Evolutionary conservation across 2,113 vertebrate genomes (phyloP).

Genomic region (Dryoscopus gambensis): DNA sequence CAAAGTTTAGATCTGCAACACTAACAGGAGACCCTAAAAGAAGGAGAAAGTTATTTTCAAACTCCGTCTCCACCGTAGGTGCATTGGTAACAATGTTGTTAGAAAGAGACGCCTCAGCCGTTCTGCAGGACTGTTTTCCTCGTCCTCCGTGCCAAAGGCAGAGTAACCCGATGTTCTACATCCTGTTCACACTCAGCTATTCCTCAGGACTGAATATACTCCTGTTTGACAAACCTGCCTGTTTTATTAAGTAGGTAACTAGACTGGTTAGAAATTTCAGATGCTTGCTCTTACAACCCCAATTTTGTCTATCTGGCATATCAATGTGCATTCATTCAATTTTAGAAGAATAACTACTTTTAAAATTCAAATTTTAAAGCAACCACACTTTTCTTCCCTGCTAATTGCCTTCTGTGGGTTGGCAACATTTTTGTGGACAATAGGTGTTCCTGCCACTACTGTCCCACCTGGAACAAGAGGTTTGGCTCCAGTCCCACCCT

Average conservation of each 20-base stretch:
- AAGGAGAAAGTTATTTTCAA: background rate
- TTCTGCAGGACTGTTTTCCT: background rate
- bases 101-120: background rate
- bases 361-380: background rate
- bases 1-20: background rate
- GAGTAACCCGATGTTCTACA: background rate
- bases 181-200: background rate
- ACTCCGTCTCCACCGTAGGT: background rate
- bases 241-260: background rate
- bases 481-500: slow-evolving; percentile 38
- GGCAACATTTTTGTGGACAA: slow-evolving; percentile 14
- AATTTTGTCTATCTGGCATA: background rate
- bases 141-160: background rate
- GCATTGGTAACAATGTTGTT: background rate
- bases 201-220: background rate
- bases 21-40: background rate
- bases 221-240: background rate
- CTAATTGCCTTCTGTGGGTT: slow-evolving; percentile 36
- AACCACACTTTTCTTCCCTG: background rate
- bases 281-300: background rate
- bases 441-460: slow-evolving; percentile 27
- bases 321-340: background rate
- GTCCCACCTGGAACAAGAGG: slow-evolving; percentile 25
- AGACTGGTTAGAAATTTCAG: background rate
- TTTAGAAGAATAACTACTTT: background rate